Evolutionary conservation across 2,888 invertebrate genomes (phyloP), one percentile per base, ranked within the genome.

Genomic region (Xestoiulus laeticollis): DNA sequence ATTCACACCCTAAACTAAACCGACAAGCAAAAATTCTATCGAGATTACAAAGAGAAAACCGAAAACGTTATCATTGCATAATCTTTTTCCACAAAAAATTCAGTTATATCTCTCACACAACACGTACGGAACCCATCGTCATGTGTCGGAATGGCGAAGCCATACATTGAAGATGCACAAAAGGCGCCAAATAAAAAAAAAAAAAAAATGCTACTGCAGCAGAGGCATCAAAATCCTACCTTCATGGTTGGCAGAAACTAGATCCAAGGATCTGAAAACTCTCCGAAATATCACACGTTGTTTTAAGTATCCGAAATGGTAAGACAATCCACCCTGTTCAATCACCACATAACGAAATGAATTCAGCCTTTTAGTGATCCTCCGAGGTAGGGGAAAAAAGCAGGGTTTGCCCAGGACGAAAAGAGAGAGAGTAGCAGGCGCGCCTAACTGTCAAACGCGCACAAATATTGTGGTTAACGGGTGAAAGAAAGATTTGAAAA

Each of bases 361-460:
- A 22, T 68, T n/a, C 68, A 68, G 68, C n/a, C n/a, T 68, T 59
- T 68, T 68, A 10, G 68, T 68, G 68, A n/a, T n/a, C 68, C 68
- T 68, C 68, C 68, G 22, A 68, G n/a, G 26, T 10, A 68, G 22
- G 68, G 26, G 12, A 68, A 68, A 68, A 48, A 48, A 48, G 10
- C 10, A 22, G 68, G 68, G 68, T 68, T 26, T 68, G 68, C 68
- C 68, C 68, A 22, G 68, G 48, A 48, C 48, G 48, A n/a, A n/a
- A n/a, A n/a, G n/a, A n/a, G n/a, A 48, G 48, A 48, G 48, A 48
- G 48, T 48, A 19, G 68, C 22, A 68, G 68, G 68, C 68, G 68
- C 68, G 68, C 26, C 68, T 59, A 59, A 59, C 59, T 68, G 68
- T 68, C 68, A 68, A 68, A 68, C 68, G 68, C 68, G 68, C 68